A percentile compares a stretch with the other conserved stretches of the same genome.
Evolutionary conservation across 2,113 vertebrate species (phyloP).

Genomic region (western clawed frog (Xenopus tropicalis)): DNA sequence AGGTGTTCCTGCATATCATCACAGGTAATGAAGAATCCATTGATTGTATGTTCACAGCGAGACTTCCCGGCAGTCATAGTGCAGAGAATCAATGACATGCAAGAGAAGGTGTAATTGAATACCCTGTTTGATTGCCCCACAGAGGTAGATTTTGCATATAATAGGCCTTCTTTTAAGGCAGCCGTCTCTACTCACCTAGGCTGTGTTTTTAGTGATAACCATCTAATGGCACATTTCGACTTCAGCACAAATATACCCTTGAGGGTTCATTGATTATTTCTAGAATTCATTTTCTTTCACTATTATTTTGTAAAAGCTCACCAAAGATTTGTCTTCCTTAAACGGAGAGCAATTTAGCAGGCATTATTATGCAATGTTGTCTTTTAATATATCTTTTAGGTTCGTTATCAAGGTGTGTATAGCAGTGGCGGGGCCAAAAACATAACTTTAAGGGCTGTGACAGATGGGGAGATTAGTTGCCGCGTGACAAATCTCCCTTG

Average conservation of each 20-base stretch:
- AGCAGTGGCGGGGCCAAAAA: too few species aligned
- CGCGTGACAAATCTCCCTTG: too few species aligned
- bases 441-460: too few species aligned
- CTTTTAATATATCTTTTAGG: too few species aligned
- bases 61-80: constrained; percentile 12
- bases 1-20: constrained; percentile 17
- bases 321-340: too few species aligned
- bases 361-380: too few species aligned
- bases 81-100: constrained; percentile 36
- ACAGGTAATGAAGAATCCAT: constrained; percentile 37
- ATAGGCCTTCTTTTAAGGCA: not conserved
- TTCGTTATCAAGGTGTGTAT: too few species aligned
- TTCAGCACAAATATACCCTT: constrained; percentile 5
- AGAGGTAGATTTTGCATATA: not conserved
- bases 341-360: too few species aligned
- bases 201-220: constrained; percentile 8
- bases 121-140: constrained; percentile 19
- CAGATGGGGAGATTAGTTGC: too few species aligned
- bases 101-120: constrained; percentile 33
- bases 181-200: not conserved
- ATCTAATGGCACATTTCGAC: constrained; percentile 8
- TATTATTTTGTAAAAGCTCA: not conserved
- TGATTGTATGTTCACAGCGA: constrained; percentile 32
- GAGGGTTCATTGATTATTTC: constrained; percentile 27
- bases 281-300: constrained; percentile 1